Conservation (phyloP, 2,888 invertebrate species). For the Abscondita cerata region DNA sequence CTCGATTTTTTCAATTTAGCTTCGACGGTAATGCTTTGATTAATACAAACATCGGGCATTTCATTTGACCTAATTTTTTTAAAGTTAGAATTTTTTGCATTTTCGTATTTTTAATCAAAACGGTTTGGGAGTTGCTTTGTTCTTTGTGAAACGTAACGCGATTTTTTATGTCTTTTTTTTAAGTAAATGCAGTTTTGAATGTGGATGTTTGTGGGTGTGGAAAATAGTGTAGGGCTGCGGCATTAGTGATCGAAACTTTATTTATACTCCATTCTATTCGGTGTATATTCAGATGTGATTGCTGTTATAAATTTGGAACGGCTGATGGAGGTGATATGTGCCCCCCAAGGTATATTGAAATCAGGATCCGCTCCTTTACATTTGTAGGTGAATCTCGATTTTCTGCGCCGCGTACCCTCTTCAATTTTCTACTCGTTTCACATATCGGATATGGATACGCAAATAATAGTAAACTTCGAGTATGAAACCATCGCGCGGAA, state of each 20-base stretch:
- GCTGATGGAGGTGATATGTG: constrained; percentile 44
- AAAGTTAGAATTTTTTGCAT: too few relatives aligned
- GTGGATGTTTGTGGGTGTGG: constrained; percentile 31
- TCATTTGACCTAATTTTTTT: too few relatives aligned
- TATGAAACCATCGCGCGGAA: constrained; percentile 38
- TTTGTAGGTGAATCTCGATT: constrained; percentile 36
- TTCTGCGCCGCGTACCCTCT: constrained; percentile 38
- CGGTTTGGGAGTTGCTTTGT: too few relatives aligned
- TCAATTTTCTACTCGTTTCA: constrained; percentile 42
- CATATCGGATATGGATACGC: constrained; percentile 43
- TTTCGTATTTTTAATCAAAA: too few relatives aligned
- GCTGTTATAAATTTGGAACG: constrained; percentile 42
- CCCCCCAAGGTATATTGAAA: constrained; percentile 46
- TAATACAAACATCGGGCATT: too few relatives aligned
- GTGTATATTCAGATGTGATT: constrained; percentile 42
- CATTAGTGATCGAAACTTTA: constrained; percentile 35
- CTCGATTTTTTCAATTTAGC: too few relatives aligned
- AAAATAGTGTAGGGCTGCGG: constrained; percentile 32
- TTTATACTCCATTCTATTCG: constrained; percentile 40
- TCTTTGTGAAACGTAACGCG: too few relatives aligned
- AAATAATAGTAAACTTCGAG: constrained; percentile 42
- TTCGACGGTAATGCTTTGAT: too few relatives aligned
- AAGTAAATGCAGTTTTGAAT: constrained; percentile 14
- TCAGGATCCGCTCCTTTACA: constrained; percentile 41
- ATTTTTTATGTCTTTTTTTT: constrained; percentile 1